These are phyloP conservation scores for Thaleichthys pacificus DNA, from an alignment of 2,797 vertebrate genomes.

Conservation along the genomic window DNA sequence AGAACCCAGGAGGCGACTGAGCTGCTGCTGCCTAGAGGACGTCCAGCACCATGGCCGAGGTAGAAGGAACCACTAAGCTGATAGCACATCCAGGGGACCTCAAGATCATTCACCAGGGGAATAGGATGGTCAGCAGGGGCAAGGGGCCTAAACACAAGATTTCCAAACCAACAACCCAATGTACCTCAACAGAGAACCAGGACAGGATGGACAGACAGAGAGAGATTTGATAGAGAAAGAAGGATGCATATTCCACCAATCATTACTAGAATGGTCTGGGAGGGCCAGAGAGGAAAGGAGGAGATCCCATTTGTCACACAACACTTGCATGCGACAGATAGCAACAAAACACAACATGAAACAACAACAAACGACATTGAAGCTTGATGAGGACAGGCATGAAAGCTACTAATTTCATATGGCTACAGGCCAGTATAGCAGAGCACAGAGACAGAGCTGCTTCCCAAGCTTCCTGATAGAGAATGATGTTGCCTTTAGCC, in stretches of 20 bases:
- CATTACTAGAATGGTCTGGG: too few species aligned
- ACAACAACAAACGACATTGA: background rate
- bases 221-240: background rate
- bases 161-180: slow-evolving; percentile 7
- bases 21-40: background rate
- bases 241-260: too few species aligned
- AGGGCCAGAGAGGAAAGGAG: background rate
- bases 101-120: slow-evolving; percentile 54
- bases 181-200: background rate
- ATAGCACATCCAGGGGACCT: slow-evolving; percentile 20
- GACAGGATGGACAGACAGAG: background rate
- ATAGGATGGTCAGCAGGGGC: slow-evolving; percentile 20
- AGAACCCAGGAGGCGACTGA: background rate
- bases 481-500: background rate
- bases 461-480: background rate
- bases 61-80: slow-evolving; percentile 50
- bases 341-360: background rate
- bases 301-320: too few species aligned
- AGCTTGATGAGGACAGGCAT: background rate
- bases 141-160: background rate
- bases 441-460: background rate
- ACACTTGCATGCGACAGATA: background rate
- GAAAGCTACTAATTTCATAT: background rate
- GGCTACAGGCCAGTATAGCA: background rate
- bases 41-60: slow-evolving; percentile 43